Percentiles rank a stretch among this genome's conserved stretches.
These are phyloP conservation scores for Dicyrtoma fusca DNA, from an alignment of 2,888 invertebrate species.

Conservation along the genomic window DNA sequence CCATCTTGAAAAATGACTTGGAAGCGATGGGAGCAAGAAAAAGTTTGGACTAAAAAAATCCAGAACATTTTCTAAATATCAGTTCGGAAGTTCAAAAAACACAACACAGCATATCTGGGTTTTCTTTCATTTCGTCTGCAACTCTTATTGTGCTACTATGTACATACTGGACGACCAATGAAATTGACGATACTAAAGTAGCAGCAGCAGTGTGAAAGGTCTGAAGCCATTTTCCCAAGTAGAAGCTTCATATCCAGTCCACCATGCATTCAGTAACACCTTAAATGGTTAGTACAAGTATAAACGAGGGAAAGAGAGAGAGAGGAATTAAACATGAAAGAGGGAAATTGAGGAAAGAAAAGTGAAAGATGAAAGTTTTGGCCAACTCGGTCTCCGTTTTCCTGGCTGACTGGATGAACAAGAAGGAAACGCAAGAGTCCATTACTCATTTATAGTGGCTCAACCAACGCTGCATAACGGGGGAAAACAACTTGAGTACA, in stretches of 20 bases:
- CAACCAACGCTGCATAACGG: conserved; percentile 4
- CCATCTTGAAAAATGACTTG: conserved; percentile 25
- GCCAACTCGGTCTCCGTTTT: neutral
- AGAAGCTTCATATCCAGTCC: no score
- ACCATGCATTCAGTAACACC: neutral
- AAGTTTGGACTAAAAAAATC: conserved; percentile 10
- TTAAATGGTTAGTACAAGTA: conserved; percentile 11
- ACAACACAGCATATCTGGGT: neutral
- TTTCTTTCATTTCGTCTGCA: neutral
- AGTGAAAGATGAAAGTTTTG: neutral
- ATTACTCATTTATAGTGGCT: conserved; percentile 15
- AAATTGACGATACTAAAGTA: no score
- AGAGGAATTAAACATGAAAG: neutral
- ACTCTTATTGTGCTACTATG: no score
- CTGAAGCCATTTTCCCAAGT: no score
- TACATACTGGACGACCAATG: no score
- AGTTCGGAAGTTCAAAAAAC: neutral
- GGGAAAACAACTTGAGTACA: neutral
- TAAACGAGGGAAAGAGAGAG: neutral
- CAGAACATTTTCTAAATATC: neutral
- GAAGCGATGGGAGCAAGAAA: neutral
- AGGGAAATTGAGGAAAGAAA: neutral
- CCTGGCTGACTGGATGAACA: conserved; percentile 7
- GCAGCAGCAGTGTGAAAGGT: no score
- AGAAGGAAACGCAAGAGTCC: conserved; percentile 5